phyloP scores from a whole-genome alignment of 23 tunicate species.

The Phallusia fumigata region DNA sequence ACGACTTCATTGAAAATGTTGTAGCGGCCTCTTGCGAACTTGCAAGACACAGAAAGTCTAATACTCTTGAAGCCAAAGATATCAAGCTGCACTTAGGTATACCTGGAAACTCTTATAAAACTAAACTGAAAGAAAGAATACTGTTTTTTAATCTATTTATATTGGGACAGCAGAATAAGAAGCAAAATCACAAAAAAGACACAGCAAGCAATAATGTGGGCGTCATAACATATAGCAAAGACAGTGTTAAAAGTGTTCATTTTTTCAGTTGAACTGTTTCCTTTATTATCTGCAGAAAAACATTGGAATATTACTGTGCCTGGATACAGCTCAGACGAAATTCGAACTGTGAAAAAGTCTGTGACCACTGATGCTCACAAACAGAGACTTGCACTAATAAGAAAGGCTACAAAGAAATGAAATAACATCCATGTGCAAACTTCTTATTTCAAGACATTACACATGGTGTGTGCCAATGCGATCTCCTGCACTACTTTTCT shows the following conservation, averaged over 20 bases:
- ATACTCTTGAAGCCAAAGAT: slow-evolving; percentile 89
- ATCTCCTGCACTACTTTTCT: too few species aligned
- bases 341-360: slow-evolving; percentile 63
- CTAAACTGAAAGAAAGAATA: too few species aligned
- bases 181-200: not conserved
- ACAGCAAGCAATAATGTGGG: too few species aligned
- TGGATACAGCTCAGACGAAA: slow-evolving; percentile 85
- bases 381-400: slow-evolving; percentile 85
- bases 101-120: too few species aligned
- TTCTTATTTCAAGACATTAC: not conserved
- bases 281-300: slow-evolving; percentile 43
- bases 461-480: too few species aligned
- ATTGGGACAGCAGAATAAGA: not conserved
- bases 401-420: slow-evolving; percentile 92
- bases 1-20: slow-evolving; percentile 88
- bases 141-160: too few species aligned
- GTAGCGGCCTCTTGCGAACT: slow-evolving; percentile 84
- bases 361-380: slow-evolving; percentile 90
- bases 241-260: too few species aligned
- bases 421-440: not conserved
- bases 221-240: too few species aligned
- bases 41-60: slow-evolving; percentile 89
- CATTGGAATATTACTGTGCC: slow-evolving; percentile 86
- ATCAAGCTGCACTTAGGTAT: slow-evolving; percentile 83
- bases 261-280: too few species aligned